Percentiles rank a stretch among this genome's conserved stretches.
Conservation (phyloP, 2,888 invertebrate species). For the Ornithoptera alexandrae region DNA sequence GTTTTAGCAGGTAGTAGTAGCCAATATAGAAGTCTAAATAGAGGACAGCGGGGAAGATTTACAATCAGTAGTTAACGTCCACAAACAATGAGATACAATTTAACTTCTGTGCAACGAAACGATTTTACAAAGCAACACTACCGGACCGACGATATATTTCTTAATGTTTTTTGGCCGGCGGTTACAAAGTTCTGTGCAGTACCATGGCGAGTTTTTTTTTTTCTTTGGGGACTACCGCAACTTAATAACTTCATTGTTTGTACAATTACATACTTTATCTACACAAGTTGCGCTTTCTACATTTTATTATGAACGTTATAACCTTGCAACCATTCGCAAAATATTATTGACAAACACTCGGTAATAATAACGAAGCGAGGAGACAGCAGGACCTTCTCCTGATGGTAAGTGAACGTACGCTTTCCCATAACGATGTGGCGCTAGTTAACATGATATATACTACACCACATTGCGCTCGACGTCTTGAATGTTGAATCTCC, state of each 20-base stretch:
- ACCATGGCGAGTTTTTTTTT: constrained; percentile 55
- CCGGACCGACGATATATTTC: constrained; percentile 52
- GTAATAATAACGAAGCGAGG: no score
- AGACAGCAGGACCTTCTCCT: no score
- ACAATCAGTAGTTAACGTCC: constrained; percentile 70
- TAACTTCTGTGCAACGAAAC: constrained; percentile 58
- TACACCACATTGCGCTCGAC: no score
- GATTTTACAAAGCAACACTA: constrained; percentile 63
- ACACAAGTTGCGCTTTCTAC: background rate
- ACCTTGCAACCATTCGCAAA: no score
- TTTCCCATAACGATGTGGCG: no score
- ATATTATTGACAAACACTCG: no score
- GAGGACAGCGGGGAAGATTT: constrained; percentile 62
- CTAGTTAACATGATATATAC: no score
- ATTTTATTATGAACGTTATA: no score
- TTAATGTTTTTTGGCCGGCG: constrained; percentile 66
- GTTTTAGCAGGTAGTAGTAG: constrained; percentile 12
- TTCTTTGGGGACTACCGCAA: constrained; percentile 45
- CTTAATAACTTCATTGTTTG: constrained; percentile 69
- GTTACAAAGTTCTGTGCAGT: constrained; percentile 55
- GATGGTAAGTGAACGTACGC: no score
- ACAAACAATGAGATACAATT: constrained; percentile 72
- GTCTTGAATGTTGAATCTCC: no score
- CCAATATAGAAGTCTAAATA: constrained; percentile 29
- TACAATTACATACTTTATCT: constrained; percentile 52